phyloP scores from a whole-genome alignment of 30 jellyfish, hydroid and myxozoan species.

The Turritopsis rubra region DNA sequence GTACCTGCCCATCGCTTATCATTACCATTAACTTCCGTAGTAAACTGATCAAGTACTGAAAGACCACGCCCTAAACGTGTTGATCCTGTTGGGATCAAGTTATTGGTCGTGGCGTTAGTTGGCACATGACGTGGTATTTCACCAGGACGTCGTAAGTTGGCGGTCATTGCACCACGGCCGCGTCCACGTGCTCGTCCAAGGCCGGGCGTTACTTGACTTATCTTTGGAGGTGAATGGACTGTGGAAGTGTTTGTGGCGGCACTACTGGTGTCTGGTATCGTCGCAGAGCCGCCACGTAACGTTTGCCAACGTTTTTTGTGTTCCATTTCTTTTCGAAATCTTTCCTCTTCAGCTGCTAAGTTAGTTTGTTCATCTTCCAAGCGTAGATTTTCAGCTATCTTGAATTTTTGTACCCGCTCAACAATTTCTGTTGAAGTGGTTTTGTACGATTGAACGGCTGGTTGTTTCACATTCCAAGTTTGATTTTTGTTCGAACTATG shows the following conservation, averaged over 20 bases:
- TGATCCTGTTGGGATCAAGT: background rate
- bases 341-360: background rate
- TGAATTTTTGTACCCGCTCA: background rate
- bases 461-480: background rate
- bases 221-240: background rate
- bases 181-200: background rate
- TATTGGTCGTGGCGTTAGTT: background rate
- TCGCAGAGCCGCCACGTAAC: constrained; percentile 21
- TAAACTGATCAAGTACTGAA: background rate
- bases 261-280: background rate
- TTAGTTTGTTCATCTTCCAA: background rate
- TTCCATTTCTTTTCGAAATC: background rate
- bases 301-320: constrained; percentile 28
- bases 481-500: background rate
- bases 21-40: background rate
- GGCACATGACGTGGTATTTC: background rate
- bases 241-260: background rate
- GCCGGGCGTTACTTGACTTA: background rate
- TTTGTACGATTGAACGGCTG: background rate
- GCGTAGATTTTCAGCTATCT: background rate
- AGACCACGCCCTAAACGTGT: background rate
- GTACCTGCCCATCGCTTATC: constrained; percentile 19
- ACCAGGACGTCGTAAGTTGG: constrained; percentile 7
- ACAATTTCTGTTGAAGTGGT: background rate
- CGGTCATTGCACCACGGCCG: constrained; percentile 4